Percentiles rank a stretch among this genome's conserved stretches.
Evolutionary conservation across 2,888 invertebrate genomes (phyloP).

Genomic region (Phengaris arion): DNA sequence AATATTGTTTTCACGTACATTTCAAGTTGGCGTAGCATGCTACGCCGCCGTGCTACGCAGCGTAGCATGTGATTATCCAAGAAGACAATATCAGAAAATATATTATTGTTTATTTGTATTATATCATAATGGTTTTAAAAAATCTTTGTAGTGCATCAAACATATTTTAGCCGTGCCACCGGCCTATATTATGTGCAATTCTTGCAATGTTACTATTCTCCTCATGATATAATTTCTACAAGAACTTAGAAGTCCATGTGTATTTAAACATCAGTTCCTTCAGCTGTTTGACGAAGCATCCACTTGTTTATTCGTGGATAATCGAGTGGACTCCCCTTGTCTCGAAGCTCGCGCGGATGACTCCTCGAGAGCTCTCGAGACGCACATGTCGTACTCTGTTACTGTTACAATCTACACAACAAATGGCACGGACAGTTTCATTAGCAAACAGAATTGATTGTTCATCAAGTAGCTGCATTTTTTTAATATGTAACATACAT

Average conservation of each 20-base stretch:
- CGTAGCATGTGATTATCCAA: not conserved
- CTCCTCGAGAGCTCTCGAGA: constrained; percentile 52
- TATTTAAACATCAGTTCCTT: not conserved
- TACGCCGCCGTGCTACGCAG: not conserved
- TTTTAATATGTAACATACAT: too few species aligned
- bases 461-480: not conserved
- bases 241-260: not conserved
- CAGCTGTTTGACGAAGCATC: constrained; percentile 41
- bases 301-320: constrained; percentile 63
- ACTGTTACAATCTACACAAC: constrained; percentile 45
- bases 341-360: constrained; percentile 55
- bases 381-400: constrained; percentile 58
- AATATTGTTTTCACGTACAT: not conserved
- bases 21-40: not conserved
- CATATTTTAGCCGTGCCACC: too few species aligned
- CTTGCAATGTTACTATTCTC: too few species aligned
- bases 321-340: constrained; percentile 61
- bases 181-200: too few species aligned
- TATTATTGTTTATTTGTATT: too few species aligned
- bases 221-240: too few species aligned
- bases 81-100: too few species aligned
- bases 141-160: too few species aligned
- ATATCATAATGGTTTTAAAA: too few species aligned
- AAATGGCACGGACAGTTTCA: constrained; percentile 25
- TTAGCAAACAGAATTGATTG: not conserved